Conservation (phyloP, 2,888 invertebrate genomes). For the Archips crataeganus region DNA sequence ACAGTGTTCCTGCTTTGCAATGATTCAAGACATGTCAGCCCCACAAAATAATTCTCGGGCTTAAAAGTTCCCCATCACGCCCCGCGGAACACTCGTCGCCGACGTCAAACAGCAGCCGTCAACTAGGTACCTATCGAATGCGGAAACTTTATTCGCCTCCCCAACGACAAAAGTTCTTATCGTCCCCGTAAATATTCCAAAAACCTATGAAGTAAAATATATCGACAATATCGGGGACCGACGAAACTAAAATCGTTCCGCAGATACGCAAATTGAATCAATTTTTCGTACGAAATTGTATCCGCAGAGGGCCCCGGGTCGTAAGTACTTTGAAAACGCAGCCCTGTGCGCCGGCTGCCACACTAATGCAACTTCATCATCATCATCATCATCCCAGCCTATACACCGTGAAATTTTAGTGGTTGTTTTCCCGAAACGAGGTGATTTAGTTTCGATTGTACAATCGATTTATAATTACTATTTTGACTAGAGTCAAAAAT, state of each 20-base stretch:
- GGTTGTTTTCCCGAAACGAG: too few species aligned
- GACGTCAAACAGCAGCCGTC: constrained; percentile 16
- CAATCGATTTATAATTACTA: too few species aligned
- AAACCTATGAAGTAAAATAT: constrained; percentile 45
- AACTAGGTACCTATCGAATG: constrained; percentile 7
- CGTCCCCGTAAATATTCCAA: constrained; percentile 45
- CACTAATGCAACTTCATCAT: neutral
- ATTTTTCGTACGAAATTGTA: constrained; percentile 73
- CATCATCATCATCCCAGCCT: too few species aligned
- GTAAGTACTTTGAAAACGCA: constrained; percentile 27
- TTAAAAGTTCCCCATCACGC: neutral
- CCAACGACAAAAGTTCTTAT: constrained; percentile 40
- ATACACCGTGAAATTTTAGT: too few species aligned
- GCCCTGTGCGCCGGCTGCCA: neutral
- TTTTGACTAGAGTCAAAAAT: too few species aligned
- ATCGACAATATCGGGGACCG: constrained; percentile 45
- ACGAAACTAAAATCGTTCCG: constrained; percentile 65
- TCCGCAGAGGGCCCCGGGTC: constrained; percentile 49
- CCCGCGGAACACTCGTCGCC: neutral
- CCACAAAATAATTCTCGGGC: neutral
- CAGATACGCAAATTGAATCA: constrained; percentile 75
- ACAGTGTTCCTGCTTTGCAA: too few species aligned
- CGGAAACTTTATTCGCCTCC: constrained; percentile 23
- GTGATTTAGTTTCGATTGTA: too few species aligned
- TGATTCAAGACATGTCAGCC: neutral